phyloP scores from a whole-genome alignment of 2,113 vertebrate species.

The Calonectris borealis region DNA sequence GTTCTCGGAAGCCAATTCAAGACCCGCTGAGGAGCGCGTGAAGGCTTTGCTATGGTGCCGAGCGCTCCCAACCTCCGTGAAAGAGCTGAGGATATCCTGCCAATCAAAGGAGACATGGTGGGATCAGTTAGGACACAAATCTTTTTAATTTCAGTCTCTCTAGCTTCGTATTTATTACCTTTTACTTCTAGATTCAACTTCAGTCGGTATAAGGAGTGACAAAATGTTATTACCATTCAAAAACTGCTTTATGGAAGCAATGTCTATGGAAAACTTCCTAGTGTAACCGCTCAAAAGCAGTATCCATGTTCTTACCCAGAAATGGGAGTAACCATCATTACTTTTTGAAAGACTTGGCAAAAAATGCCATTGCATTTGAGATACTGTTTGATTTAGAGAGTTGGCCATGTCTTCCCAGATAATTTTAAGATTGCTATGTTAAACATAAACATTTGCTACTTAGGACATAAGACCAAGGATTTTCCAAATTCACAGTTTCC shows the following conservation, averaged over 20 bases:
- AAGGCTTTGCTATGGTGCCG: neutral
- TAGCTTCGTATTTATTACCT: neutral
- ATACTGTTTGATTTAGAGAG: neutral
- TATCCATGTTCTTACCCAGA: neutral
- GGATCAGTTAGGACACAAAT: neutral
- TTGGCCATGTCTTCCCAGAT: neutral
- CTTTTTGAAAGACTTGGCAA: neutral
- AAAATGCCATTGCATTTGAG: neutral
- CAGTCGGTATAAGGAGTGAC: neutral
- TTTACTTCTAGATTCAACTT: neutral
- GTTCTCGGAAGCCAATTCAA: neutral
- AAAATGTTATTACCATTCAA: neutral
- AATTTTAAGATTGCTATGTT: neutral
- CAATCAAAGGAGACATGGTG: neutral
- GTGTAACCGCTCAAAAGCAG: neutral
- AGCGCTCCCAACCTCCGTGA: neutral
- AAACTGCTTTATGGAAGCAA: neutral
- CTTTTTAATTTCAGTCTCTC: neutral
- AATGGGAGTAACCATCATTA: neutral
- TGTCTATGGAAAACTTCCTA: neutral
- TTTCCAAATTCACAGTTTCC: neutral
- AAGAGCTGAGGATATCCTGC: neutral
- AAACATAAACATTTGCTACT: neutral
- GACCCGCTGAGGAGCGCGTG: rapidly evolving
- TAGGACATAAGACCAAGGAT: neutral